Evolutionary conservation across 2,888 invertebrate species (phyloP).

Genomic region (Heterodera filipjevi): DNA sequence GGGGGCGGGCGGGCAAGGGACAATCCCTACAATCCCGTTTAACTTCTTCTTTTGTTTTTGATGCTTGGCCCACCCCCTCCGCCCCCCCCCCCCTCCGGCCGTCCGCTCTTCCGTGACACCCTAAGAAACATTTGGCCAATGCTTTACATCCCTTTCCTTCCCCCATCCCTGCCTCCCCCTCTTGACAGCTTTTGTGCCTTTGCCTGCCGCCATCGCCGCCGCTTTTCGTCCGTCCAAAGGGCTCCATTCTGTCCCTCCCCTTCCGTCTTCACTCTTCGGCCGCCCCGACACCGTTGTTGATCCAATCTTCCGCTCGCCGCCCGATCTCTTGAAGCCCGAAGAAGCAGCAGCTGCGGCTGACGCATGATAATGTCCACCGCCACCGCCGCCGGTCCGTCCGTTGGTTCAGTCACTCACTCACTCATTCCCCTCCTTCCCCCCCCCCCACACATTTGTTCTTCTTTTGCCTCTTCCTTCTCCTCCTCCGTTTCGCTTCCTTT

Average conservation of each 20-base stretch:
- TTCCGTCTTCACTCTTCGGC: no score
- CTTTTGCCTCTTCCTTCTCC: background rate
- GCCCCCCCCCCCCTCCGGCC: background rate
- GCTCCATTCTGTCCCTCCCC: background rate
- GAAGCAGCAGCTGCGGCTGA: background rate
- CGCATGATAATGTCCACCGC: slow-evolving; percentile 5
- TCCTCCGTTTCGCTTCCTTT: background rate
- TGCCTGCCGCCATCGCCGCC: background rate
- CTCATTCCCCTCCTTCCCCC: background rate
- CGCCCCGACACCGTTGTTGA: no score
- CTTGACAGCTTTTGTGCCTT: background rate
- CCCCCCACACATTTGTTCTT: background rate
- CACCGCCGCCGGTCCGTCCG: background rate
- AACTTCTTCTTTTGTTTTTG: no score
- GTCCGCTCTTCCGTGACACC: background rate
- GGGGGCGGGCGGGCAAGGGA: no score
- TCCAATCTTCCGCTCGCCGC: background rate
- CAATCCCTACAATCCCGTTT: no score
- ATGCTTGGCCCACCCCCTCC: background rate
- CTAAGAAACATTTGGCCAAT: background rate
- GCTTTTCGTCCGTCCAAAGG: background rate
- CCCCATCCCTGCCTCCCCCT: background rate
- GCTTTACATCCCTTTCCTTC: background rate
- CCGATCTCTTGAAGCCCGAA: background rate
- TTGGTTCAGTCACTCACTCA: background rate